Conservation (phyloP, 2,888 invertebrate species). For the Teinopalpus imperialis region DNA sequence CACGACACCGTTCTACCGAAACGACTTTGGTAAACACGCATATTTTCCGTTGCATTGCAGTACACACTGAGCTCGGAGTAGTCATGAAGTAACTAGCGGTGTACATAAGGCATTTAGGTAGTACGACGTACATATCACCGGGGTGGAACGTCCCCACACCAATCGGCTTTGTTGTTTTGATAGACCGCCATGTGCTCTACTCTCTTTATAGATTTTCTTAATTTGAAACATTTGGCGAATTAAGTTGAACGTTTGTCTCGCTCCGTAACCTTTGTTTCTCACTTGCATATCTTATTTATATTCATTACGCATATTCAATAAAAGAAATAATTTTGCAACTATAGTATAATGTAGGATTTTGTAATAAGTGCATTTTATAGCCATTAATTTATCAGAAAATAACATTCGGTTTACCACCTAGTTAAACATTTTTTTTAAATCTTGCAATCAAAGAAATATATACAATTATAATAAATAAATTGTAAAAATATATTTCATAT, state of each 20-base stretch:
- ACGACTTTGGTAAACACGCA: constrained; percentile 82
- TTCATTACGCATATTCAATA: neutral
- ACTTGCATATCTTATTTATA: neutral
- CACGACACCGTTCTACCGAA: constrained; percentile 81
- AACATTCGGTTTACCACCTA: no score
- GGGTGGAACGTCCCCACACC: constrained; percentile 80
- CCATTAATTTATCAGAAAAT: no score
- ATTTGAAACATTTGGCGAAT: constrained; percentile 24
- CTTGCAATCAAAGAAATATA: no score
- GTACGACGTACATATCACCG: constrained; percentile 81
- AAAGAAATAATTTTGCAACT: neutral
- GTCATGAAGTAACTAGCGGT: constrained; percentile 81
- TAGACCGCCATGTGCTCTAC: constrained; percentile 77
- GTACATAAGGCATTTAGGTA: constrained; percentile 83
- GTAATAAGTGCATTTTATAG: no score
- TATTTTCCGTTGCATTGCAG: constrained; percentile 83
- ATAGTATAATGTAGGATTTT: no score
- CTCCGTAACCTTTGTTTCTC: constrained; percentile 17
- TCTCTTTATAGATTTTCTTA: constrained; percentile 54
- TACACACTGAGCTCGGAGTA: constrained; percentile 82
- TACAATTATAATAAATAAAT: no score
- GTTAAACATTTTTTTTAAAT: no score
- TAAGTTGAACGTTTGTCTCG: constrained; percentile 17
- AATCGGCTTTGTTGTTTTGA: constrained; percentile 81
- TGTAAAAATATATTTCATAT: no score